phyloP scores from a whole-genome alignment of 2,888 invertebrate genomes.

The Buathra laborator region DNA sequence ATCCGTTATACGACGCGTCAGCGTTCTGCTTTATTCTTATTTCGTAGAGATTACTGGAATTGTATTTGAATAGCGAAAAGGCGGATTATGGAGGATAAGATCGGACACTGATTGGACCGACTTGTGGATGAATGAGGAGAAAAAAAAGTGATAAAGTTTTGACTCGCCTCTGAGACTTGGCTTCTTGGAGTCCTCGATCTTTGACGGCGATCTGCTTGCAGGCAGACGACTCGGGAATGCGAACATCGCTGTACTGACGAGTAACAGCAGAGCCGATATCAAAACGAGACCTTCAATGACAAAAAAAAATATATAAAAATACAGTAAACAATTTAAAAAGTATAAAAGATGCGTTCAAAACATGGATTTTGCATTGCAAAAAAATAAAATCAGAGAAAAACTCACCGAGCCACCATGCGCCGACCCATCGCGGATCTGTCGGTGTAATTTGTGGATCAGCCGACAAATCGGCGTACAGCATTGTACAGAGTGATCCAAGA shows the following conservation, averaged over 20 bases:
- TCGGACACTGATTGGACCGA: constrained; percentile 6
- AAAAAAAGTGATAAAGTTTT: background rate
- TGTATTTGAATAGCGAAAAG: background rate
- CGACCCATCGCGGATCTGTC: constrained; percentile 96
- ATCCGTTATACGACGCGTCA: background rate
- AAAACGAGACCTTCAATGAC: constrained; percentile 91
- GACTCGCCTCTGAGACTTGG: constrained; percentile 88
- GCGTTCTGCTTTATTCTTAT: background rate
- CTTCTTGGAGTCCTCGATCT: constrained; percentile 85
- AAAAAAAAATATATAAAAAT: no score
- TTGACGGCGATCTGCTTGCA: constrained; percentile 83
- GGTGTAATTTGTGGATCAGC: constrained; percentile 91
- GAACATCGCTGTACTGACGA: constrained; percentile 95
- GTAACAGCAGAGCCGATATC: constrained; percentile 93
- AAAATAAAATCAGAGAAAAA: constrained; percentile 67
- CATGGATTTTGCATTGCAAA: background rate
- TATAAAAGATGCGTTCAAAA: background rate
- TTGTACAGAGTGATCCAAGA: constrained; percentile 95
- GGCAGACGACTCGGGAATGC: constrained; percentile 94
- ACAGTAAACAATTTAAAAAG: background rate
- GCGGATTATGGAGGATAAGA: background rate
- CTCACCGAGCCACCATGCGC: constrained; percentile 98
- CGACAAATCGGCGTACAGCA: constrained; percentile 93
- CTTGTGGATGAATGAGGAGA: background rate
- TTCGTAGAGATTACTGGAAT: background rate